Base-by-base conservation (phyloP, 2,888 invertebrate genomes). In the Pollenia labialis region DNA sequence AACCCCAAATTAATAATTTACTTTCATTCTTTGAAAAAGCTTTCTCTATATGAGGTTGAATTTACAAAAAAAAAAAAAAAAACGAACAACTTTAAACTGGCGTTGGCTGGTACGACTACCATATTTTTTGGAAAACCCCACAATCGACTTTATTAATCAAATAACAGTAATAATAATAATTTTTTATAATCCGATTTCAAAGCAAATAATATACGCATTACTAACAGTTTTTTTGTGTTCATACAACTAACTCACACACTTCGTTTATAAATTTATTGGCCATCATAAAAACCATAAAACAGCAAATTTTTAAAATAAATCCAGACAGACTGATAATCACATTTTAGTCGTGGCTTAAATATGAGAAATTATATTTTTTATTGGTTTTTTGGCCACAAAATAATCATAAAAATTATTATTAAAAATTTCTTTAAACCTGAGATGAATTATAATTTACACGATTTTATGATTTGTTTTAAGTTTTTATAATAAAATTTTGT, bases 371-470 rank as follows among this genome's bases (percentile, higher is more conserved):
- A 71, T 64, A 66, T 52, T 18, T 58, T 76, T 76, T 79, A 79
- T 68, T 68, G 9, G 46, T 48, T 81, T 84, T 74, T 62, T 68
- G 76, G 42, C 76, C 68, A 69, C 76, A 87, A 72, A 81, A 54
- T 74, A 54, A 74, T 84, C 72, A 84, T 81, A 84, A 87, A 87
- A 87, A 75, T 68, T 75, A 72, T 84, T 81, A 84, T 77, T 77
- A 84, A 83, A 84, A 82, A 87, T 74, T 60, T 77, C 42, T 50
- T 44, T 18, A 64, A 52, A 77, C 74, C 84, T 87, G 87, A 84
- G 62, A 77, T 84, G 87, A 87, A 84, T 87, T 77, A 50, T 46
- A 84, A 87, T 56, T 77, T 68, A 48, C 42, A 69, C 10, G 44
- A 64, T 72, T 72, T 83, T 72, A 69, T 84, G 77, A 83, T 80